Percentiles rank a stretch among this genome's conserved stretches.
Evolutionary conservation across 1,140 invertebrate species (phyloP).

Genomic region (Delia radicum): DNA sequence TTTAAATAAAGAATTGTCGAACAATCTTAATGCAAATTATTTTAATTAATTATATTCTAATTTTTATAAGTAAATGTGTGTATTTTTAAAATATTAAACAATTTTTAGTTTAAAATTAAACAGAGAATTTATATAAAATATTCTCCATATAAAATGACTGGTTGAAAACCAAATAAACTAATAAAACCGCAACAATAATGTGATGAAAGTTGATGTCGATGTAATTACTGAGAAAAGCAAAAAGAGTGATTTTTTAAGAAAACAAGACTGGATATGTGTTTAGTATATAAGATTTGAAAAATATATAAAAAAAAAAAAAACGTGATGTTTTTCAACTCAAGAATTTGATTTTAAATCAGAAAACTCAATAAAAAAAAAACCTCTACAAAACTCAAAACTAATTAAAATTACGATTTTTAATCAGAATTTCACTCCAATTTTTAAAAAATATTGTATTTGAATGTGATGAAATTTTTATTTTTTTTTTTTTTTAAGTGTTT

Average conservation of each 20-base stretch:
- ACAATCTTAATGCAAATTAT: slow-evolving; percentile 8
- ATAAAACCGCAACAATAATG: background rate
- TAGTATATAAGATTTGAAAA: slow-evolving; percentile 1
- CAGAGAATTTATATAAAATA: background rate
- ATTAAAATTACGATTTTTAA: background rate
- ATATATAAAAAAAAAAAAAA: background rate
- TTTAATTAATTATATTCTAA: background rate
- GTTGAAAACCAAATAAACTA: background rate
- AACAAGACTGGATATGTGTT: slow-evolving; percentile 16
- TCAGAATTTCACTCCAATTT: background rate
- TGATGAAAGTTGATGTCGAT: slow-evolving; percentile 3
- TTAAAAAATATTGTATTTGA: background rate
- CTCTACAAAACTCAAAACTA: background rate
- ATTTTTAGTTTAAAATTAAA: background rate
- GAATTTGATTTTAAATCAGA: too few relatives aligned
- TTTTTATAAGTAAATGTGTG: too few relatives aligned
- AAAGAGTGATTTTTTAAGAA: slow-evolving; percentile 9
- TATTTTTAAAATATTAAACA: background rate
- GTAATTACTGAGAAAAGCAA: background rate
- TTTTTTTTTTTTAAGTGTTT: too few relatives aligned
- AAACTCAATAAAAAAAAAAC: background rate
- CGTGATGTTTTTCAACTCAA: too few relatives aligned
- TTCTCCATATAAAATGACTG: too few relatives aligned
- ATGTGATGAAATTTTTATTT: too few relatives aligned
- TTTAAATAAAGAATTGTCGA: slow-evolving; percentile 14